phyloP scores from a whole-genome alignment of 37 sponge, comb jelly and placozoan species.

The Aplysina aerophoba region DNA sequence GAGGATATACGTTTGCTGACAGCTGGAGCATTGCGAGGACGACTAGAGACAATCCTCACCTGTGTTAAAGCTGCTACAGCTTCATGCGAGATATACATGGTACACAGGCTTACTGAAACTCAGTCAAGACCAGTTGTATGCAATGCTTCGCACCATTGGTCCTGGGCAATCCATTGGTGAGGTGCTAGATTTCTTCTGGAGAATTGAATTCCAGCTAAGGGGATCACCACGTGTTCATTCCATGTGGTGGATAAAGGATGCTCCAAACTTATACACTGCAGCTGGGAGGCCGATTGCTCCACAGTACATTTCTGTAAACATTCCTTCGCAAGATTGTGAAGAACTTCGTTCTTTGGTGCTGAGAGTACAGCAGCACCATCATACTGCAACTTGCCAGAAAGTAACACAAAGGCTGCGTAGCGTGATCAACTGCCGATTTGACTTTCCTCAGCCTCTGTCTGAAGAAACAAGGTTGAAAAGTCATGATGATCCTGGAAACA shows the following conservation, averaged over 20 bases:
- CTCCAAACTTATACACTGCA: not conserved
- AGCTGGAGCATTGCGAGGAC: not conserved
- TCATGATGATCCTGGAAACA: not conserved
- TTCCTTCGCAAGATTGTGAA: not conserved
- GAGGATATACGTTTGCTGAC: not conserved
- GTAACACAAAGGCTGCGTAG: not conserved
- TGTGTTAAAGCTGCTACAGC: no score
- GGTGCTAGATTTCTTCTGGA: not conserved
- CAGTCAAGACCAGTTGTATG: conserved; percentile 2
- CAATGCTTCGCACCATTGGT: conserved; percentile 5
- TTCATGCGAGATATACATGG: conserved; percentile 27
- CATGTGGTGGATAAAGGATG: conserved; percentile 18
- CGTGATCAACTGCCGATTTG: not conserved
- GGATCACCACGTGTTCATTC: conserved; percentile 20
- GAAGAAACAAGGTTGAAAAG: not conserved
- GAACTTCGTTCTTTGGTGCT: not conserved
- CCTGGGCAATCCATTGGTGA: conserved; percentile 9
- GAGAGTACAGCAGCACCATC: not conserved
- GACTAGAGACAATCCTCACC: no score
- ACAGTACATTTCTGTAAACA: not conserved
- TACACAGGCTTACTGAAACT: conserved; percentile 18
- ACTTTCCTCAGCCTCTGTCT: not conserved
- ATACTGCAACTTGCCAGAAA: not conserved
- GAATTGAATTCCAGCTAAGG: conserved; percentile 24
- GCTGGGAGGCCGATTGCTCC: not conserved